phyloP scores from a whole-genome alignment of 2,888 invertebrate species.

The Diarsia dahlii region DNA sequence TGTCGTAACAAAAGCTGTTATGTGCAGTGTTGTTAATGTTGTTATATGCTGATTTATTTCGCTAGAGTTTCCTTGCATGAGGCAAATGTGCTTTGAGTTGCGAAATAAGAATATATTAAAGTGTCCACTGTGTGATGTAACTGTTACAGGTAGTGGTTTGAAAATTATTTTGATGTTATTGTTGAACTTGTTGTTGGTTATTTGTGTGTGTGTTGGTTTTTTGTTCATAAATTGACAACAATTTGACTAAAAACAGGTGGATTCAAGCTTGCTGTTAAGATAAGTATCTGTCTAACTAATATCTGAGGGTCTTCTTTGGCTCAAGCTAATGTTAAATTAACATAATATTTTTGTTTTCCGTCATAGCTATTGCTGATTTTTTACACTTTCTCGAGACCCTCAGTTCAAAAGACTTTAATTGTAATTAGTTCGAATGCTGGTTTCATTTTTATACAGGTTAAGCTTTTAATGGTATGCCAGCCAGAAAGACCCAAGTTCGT shows the following conservation, averaged over 20 bases:
- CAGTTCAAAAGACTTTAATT: neutral
- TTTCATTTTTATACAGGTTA: neutral
- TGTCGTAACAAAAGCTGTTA: constrained; percentile 54
- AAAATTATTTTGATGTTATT: neutral
- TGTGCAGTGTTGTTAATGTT: constrained; percentile 35
- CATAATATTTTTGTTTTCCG: neutral
- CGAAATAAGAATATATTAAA: constrained; percentile 43
- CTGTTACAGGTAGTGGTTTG: neutral
- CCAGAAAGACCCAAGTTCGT: neutral
- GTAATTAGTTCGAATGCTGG: neutral
- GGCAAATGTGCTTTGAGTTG: constrained; percentile 26
- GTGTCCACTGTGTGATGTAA: constrained; percentile 16
- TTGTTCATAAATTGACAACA: neutral
- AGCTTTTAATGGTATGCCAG: neutral
- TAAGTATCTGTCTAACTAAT: neutral
- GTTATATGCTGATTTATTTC: constrained; percentile 55
- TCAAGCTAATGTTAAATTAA: neutral
- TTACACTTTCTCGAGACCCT: neutral
- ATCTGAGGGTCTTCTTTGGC: neutral
- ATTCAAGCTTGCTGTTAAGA: neutral
- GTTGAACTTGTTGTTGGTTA: neutral
- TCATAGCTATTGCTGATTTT: neutral
- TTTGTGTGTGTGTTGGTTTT: neutral
- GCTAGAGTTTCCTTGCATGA: constrained; percentile 52
- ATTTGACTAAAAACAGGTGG: neutral